Percentiles rank a stretch among this genome's conserved stretches.
Conservation (phyloP, 1,140 invertebrate genomes). For the Lordiphosa collinella region DNA sequence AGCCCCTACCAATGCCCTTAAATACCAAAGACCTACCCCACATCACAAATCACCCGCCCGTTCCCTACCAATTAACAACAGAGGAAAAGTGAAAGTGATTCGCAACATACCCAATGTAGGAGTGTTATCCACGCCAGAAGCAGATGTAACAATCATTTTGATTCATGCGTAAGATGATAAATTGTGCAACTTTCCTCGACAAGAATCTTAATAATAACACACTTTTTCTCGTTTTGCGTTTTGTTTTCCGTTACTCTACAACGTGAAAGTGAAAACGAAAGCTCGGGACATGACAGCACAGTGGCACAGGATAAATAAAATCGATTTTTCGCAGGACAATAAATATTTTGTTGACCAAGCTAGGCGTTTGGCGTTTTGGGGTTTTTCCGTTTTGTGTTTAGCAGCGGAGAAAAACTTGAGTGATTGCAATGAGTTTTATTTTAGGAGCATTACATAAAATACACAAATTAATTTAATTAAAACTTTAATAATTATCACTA, state of each 20-base stretch:
- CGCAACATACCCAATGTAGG: constrained; percentile 68
- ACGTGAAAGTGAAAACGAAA: constrained; percentile 33
- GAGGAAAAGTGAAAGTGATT: constrained; percentile 9
- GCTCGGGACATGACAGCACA: constrained; percentile 53
- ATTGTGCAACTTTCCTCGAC: constrained; percentile 12
- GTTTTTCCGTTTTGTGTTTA: no score
- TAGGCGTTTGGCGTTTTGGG: neutral
- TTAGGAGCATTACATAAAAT: no score
- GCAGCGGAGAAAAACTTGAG: no score
- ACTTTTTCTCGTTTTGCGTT: neutral
- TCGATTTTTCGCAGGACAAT: constrained; percentile 70
- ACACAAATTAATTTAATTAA: no score
- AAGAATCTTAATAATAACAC: constrained; percentile 9
- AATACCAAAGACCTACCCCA: constrained; percentile 16
- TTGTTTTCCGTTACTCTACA: constrained; percentile 34
- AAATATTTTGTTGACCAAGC: constrained; percentile 42
- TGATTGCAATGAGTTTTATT: no score
- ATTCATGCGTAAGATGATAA: constrained; percentile 46
- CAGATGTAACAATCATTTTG: constrained; percentile 78
- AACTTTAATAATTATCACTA: no score
- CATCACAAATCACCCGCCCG: neutral
- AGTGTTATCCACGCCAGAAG: constrained; percentile 74
- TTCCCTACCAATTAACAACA: constrained; percentile 15
- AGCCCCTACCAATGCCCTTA: neutral
- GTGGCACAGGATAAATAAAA: constrained; percentile 43